Conservation (phyloP, 2,888 invertebrate species). For the Tanytarsus gracilentus region DNA sequence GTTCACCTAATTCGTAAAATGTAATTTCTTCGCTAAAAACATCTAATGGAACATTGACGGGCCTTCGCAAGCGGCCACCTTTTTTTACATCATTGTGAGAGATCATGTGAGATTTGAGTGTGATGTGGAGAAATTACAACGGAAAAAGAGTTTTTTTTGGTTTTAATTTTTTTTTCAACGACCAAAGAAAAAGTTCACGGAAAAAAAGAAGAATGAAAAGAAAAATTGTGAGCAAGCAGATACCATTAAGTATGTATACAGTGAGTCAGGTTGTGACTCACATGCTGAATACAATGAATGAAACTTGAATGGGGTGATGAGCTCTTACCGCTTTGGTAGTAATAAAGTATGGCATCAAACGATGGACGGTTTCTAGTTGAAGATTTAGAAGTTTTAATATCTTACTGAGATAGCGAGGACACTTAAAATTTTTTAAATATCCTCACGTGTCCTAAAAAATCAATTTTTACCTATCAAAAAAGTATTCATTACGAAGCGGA, state of each 20-base stretch:
- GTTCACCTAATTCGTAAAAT: constrained; percentile 98
- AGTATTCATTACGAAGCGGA: constrained; percentile 96
- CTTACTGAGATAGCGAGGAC: too few species aligned
- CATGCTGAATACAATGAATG: too few species aligned
- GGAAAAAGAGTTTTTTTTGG: too few species aligned
- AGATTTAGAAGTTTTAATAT: too few species aligned
- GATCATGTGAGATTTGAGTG: background rate
- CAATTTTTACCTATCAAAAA: too few species aligned
- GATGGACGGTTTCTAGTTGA: constrained; percentile 98
- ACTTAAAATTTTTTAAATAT: too few species aligned
- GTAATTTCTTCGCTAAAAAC: constrained; percentile 99
- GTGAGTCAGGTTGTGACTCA: too few species aligned
- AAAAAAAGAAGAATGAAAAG: constrained; percentile 5
- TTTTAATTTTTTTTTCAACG: too few species aligned
- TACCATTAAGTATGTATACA: too few species aligned
- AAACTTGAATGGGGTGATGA: background rate
- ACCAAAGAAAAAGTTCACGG: background rate
- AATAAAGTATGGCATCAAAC: constrained; percentile 99
- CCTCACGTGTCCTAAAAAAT: too few species aligned
- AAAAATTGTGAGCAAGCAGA: too few species aligned
- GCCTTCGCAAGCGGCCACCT: constrained; percentile 83
- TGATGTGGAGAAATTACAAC: background rate
- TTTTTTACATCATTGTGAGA: background rate
- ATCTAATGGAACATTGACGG: constrained; percentile 98
- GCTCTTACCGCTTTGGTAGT: constrained; percentile 84